Percentiles rank a stretch among this genome's conserved stretches.
phyloP scores from a whole-genome alignment of 1,140 invertebrate species.

The Ganaspis sp. region DNA sequence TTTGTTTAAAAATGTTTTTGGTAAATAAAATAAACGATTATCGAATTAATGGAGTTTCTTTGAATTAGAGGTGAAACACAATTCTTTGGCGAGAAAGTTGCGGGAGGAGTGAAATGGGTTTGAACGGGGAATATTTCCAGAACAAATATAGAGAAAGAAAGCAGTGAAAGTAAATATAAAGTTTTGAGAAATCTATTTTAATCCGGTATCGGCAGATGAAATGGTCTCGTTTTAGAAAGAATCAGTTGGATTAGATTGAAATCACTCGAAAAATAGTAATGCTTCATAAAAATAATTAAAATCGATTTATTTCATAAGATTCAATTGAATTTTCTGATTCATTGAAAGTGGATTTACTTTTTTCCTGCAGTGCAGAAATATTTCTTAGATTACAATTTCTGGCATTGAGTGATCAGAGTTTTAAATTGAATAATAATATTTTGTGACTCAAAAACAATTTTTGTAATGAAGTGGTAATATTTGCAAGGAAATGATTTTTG shows the following conservation, averaged over 20 bases:
- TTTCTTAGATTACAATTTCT: too few species aligned
- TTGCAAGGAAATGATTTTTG: too few species aligned
- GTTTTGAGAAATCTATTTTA: not conserved
- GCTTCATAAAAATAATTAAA: not conserved
- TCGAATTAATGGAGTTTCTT: too few species aligned
- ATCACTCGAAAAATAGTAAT: not conserved
- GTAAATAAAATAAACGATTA: too few species aligned
- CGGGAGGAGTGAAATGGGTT: not conserved
- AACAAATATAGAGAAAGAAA: not conserved
- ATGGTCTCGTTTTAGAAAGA: not conserved
- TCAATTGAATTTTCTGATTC: not conserved
- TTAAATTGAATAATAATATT: too few species aligned
- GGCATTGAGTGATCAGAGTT: too few species aligned
- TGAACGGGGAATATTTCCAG: not conserved
- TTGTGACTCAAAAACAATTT: too few species aligned
- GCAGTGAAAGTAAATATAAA: not conserved
- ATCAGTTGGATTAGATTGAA: not conserved
- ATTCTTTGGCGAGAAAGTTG: too few species aligned
- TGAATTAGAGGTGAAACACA: too few species aligned
- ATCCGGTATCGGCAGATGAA: not conserved
- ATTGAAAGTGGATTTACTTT: not conserved
- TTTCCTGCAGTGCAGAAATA: too few species aligned
- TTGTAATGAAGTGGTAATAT: too few species aligned
- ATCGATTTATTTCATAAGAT: not conserved
- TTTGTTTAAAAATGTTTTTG: too few species aligned